phyloP scores from a whole-genome alignment of 2,888 invertebrate genomes.

The Neoaliturus tenellus region DNA sequence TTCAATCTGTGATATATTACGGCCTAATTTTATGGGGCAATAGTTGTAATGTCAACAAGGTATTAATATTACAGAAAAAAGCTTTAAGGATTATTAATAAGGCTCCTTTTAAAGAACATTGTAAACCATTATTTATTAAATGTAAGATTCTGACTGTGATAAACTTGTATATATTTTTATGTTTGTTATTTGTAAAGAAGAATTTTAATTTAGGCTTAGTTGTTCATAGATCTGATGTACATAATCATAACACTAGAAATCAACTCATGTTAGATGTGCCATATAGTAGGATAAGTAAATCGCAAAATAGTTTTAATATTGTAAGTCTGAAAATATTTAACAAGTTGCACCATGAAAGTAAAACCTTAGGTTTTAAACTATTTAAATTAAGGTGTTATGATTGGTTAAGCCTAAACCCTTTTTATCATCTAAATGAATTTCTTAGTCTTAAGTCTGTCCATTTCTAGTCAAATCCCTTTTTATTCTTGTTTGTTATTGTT shows the following conservation, averaged over 20 bases:
- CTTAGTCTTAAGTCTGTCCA: too few species aligned
- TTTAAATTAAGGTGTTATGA: too few species aligned
- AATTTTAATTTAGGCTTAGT: background rate
- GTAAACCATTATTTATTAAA: slow-evolving; percentile 1
- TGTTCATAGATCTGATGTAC: background rate
- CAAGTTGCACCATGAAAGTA: too few species aligned
- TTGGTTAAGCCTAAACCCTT: too few species aligned
- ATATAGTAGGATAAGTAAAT: too few species aligned
- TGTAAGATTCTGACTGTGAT: background rate
- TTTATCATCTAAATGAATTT: too few species aligned
- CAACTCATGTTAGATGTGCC: background rate
- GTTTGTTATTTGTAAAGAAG: background rate
- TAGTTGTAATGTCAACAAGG: background rate
- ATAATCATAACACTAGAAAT: background rate
- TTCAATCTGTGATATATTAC: background rate
- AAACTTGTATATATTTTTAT: background rate
- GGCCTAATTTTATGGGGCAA: background rate
- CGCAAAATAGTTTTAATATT: too few species aligned
- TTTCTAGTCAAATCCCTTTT: too few species aligned
- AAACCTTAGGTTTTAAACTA: too few species aligned
- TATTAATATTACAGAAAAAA: background rate
- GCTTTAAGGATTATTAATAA: background rate
- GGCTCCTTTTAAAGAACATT: slow-evolving; percentile 2
- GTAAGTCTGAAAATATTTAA: too few species aligned
- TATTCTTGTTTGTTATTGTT: too few species aligned